Base-by-base conservation (phyloP, 2,113 vertebrate species). In the Leucopsar rothschildi region DNA sequence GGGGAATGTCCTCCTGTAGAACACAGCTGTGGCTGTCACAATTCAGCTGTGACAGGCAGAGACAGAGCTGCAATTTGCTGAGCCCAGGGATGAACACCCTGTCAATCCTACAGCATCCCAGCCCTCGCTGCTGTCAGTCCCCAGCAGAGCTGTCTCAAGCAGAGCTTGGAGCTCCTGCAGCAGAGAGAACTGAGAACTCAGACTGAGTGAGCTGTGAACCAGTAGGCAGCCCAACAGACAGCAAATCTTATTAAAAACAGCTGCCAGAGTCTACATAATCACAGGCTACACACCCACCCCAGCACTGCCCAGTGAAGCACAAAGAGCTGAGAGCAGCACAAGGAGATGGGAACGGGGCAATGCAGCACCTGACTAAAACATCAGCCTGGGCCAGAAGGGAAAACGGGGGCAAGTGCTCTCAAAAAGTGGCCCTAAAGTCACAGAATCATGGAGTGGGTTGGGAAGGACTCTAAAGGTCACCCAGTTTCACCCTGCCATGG, bases 61-160 rank as follows among this genome's bases (percentile, higher is more conserved):
- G 53, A 21, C 39, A 61, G 65, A 82, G 49, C 24, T 63, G 55
- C n/a, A 76, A 23, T 77, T 77, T 63, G 39, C 78, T 85, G 70
- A 24, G 28, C 22, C 31, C 19, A 3, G 0, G 17, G 63, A 60
- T 55, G 61, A 86, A 13, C 21, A 25, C 15, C 23, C 56, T 55
- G 47, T 24, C 77, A 81, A 12, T 33, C 60, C 31, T 15, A 37
- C 28, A 61, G 45, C 8, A 1, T 31, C 25, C 20, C 0, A 0
- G 28, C 61, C 53, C 60, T 10, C 10, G 2, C 61, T 50, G 71
- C 82, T 91, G 85, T 20, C 92, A 86, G 40, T 69, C 63, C 92
- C 23, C 95, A 75, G 16, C 33, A 78, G 20, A 49, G 83, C 39
- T 40, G 39, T 40, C 39, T 40, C 39, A 40, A 40, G 39, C 39